Evolutionary conservation across 2,797 vertebrate genomes (phyloP).

Genomic region (Notamacropus eugenii): DNA sequence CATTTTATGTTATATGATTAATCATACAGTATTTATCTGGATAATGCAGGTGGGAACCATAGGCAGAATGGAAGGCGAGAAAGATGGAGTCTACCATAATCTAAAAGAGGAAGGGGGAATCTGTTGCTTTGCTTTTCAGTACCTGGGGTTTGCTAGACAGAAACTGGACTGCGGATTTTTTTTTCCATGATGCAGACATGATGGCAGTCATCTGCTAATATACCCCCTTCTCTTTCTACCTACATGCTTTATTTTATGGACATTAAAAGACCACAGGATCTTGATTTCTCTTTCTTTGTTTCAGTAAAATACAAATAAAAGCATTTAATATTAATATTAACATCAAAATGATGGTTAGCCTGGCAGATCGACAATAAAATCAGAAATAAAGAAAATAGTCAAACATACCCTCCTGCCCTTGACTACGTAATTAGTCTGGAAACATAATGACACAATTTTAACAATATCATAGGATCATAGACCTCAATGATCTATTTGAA

Average conservation of each 20-base stretch:
- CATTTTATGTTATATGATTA: conserved; percentile 32
- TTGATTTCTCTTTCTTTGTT: background rate
- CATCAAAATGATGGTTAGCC: conserved; percentile 14
- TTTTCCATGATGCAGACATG: background rate
- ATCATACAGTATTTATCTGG: conserved; percentile 25
- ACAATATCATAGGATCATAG: background rate
- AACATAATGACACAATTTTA: conserved; percentile 39
- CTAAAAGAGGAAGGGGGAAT: conserved; percentile 31
- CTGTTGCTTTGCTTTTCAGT: conserved; percentile 25
- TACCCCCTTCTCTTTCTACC: background rate
- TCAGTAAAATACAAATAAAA: conserved; percentile 46
- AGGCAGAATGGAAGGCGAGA: conserved; percentile 19
- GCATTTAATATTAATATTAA: conserved; percentile 7
- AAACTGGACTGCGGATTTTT: conserved; percentile 36
- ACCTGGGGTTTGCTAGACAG: conserved; percentile 46
- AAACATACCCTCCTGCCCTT: conserved; percentile 22
- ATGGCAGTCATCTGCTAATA: background rate
- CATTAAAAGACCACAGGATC: background rate
- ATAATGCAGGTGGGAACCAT: background rate
- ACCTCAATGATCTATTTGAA: background rate
- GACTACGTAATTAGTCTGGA: conserved; percentile 41
- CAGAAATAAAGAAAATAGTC: background rate
- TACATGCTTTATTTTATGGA: conserved; percentile 48
- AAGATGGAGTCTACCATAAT: conserved; percentile 24
- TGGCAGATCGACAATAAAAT: background rate